Conservation (phyloP, 2,797 vertebrate genomes). For the Cercopithecus petaurista region DNA sequence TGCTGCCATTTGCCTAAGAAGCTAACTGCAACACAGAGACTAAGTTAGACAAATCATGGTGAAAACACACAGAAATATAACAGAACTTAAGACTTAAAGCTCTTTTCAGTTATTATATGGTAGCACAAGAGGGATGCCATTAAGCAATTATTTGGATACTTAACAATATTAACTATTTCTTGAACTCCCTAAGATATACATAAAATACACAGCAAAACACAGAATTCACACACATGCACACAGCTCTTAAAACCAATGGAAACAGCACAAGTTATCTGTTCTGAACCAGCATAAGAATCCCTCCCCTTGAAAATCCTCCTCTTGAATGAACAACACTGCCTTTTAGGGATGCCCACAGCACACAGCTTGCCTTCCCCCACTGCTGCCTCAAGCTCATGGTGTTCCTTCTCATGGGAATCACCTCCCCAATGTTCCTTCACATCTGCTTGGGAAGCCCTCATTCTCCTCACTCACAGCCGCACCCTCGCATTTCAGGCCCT, state of each 20-base stretch:
- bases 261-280: neutral
- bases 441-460: neutral
- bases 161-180: conserved; percentile 5
- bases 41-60: neutral
- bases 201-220: neutral
- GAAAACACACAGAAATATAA: neutral
- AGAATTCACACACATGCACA: neutral
- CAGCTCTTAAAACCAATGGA: neutral
- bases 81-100: neutral
- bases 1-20: conserved; percentile 73
- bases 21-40: neutral
- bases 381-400: neutral
- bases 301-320: neutral
- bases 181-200: neutral
- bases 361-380: fast-evolving
- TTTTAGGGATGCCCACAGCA: neutral
- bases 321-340: neutral
- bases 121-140: neutral
- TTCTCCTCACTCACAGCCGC: neutral
- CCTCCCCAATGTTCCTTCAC: neutral
- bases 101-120: neutral
- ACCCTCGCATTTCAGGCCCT: neutral
- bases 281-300: neutral
- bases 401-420: neutral
- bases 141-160: neutral